These are phyloP conservation scores for Esperia sulphurella DNA, from an alignment of 2,888 invertebrate species.

Conservation along the genomic window DNA sequence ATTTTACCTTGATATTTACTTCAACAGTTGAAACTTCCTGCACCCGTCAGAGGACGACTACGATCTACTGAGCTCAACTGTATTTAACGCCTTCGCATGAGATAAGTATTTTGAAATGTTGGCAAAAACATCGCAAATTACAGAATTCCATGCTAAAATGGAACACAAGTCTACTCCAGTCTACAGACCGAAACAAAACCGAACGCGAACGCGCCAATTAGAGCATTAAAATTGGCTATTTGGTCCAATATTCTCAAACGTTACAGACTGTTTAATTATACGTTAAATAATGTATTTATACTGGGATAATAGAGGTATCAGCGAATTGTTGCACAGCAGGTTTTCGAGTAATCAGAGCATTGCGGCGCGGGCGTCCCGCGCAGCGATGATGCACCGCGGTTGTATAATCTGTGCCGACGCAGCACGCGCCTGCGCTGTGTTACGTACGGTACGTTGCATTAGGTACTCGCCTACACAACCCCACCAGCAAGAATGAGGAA, in stretches of 20 bases:
- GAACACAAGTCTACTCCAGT: conserved; percentile 19
- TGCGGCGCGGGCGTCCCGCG: conserved; percentile 21
- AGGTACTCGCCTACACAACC: conserved; percentile 50
- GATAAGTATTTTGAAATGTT: conserved; percentile 1
- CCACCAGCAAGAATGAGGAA: conserved; percentile 66
- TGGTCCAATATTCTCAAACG: conserved; percentile 36
- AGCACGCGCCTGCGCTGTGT: no score
- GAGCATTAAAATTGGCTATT: conserved; percentile 58
- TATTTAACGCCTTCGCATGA: not conserved
- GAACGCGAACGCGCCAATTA: conserved; percentile 42
- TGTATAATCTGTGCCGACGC: conserved; percentile 41
- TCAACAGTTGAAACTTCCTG: conserved; percentile 55
- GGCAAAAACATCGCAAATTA: conserved; percentile 12
- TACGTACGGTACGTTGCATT: conserved; percentile 32
- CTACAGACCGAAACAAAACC: conserved; percentile 35
- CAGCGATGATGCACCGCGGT: conserved; percentile 29
- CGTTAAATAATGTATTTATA: conserved; percentile 26
- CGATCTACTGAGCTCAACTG: conserved; percentile 10
- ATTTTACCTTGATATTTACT: conserved; percentile 70
- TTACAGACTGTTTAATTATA: conserved; percentile 33
- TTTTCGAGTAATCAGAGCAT: conserved; percentile 62
- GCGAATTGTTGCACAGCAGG: conserved; percentile 35
- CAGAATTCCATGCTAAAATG: conserved; percentile 18
- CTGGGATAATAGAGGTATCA: conserved; percentile 17
- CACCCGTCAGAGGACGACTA: conserved; percentile 50